phyloP scores from a whole-genome alignment of 2,888 invertebrate species.

The Pristionchus fissidentatus region DNA sequence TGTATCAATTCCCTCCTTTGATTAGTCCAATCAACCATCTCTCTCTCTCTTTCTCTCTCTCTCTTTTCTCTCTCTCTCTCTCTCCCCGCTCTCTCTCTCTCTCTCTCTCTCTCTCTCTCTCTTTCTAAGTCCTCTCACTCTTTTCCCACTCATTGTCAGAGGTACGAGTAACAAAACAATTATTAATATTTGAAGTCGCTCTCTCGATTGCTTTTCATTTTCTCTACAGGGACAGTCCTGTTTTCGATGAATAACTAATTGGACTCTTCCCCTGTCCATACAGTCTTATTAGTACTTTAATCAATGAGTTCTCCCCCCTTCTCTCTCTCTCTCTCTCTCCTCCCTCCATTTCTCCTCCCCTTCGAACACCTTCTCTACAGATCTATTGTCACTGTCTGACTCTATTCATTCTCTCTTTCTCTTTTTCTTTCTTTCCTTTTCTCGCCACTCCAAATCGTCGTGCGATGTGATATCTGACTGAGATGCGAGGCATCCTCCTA shows the following conservation, averaged over 20 bases:
- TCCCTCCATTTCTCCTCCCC: background rate
- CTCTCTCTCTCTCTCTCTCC: background rate
- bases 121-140: background rate
- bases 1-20: background rate
- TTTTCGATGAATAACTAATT: background rate
- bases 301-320: background rate
- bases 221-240: background rate
- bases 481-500: background rate
- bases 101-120: constrained; percentile 6
- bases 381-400: background rate
- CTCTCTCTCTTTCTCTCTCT: background rate
- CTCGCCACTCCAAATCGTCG: background rate
- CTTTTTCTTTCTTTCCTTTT: background rate
- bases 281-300: background rate
- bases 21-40: constrained; percentile 10
- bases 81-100: background rate
- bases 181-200: constrained; percentile 1
- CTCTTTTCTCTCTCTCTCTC: background rate
- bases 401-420: constrained; percentile 4
- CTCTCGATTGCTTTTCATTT: background rate
- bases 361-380: background rate
- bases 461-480: background rate
- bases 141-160: background rate
- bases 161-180: constrained; percentile 10
- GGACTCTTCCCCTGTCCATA: background rate